phyloP scores from a whole-genome alignment of 2,113 vertebrate genomes.

The Lophochroa leadbeateri region DNA sequence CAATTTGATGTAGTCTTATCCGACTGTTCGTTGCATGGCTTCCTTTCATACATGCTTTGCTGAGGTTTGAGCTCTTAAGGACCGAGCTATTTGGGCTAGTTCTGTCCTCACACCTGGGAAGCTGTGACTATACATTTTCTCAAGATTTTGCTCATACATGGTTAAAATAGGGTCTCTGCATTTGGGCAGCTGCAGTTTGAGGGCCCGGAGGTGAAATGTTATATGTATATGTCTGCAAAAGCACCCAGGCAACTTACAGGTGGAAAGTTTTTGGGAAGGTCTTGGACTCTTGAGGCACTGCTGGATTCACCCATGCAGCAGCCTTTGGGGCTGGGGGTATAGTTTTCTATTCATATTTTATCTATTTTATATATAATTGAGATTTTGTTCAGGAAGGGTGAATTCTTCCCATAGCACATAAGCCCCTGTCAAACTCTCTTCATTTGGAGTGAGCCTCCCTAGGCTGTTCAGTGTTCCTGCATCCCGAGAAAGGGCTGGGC shows the following conservation, averaged over 20 bases:
- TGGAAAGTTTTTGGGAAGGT: background rate
- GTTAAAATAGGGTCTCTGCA: background rate
- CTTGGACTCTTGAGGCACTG: rapidly evolving
- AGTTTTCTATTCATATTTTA: rapidly evolving
- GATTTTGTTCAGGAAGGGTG: background rate
- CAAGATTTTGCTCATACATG: rapidly evolving
- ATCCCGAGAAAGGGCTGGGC: rapidly evolving
- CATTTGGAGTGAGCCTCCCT: rapidly evolving
- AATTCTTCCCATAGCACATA: background rate
- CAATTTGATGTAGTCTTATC: background rate
- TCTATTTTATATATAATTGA: rapidly evolving
- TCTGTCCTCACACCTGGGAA: background rate
- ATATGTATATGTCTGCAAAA: background rate
- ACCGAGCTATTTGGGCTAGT: rapidly evolving
- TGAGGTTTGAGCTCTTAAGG: background rate
- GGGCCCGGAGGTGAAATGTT: background rate
- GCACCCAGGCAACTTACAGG: background rate
- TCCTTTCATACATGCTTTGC: rapidly evolving
- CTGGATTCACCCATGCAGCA: background rate
- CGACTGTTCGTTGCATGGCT: rapidly evolving
- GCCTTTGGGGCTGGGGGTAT: background rate
- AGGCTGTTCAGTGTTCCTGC: background rate
- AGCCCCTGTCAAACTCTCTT: background rate
- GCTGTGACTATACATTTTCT: background rate
- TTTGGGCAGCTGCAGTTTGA: background rate